These are phyloP conservation scores for Monoplex corrugatus DNA, from an alignment of 2,888 invertebrate genomes.

Conservation along the genomic window DNA sequence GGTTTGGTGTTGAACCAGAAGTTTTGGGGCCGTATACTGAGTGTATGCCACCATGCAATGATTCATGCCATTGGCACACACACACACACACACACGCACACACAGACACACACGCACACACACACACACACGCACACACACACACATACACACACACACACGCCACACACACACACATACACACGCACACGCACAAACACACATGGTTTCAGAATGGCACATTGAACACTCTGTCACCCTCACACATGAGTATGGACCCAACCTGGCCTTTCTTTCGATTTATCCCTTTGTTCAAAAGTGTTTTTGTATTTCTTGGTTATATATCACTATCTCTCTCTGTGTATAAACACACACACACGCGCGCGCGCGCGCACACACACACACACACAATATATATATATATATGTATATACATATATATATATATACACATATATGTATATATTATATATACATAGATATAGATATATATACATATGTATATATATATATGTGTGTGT, in stretches of 20 bases:
- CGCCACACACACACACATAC: too few relatives aligned
- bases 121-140: background rate
- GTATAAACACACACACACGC: background rate
- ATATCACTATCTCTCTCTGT: background rate
- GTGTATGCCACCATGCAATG: too few relatives aligned
- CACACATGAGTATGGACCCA: too few relatives aligned
- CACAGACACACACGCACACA: background rate
- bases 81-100: too few relatives aligned
- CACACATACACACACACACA: too few relatives aligned
- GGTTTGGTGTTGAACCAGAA: too few relatives aligned
- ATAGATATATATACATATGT: background rate
- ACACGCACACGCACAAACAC: too few relatives aligned
- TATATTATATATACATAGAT: conserved; percentile 31
- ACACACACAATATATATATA: background rate
- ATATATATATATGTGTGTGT: conserved; percentile 39
- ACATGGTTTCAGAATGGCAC: too few relatives aligned
- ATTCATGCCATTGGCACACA: too few relatives aligned
- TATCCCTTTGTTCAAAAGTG: background rate
- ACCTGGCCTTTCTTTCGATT: too few relatives aligned
- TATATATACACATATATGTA: conserved; percentile 46
- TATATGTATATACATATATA: conserved; percentile 45
- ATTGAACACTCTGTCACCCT: too few relatives aligned
- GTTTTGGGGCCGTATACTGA: too few relatives aligned
- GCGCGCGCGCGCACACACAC: background rate
- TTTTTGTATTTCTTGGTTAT: background rate